Percentiles rank a stretch among this genome's conserved stretches.
Evolutionary conservation across 2,888 invertebrate species (phyloP).

Genomic region (Epiblema foenella): DNA sequence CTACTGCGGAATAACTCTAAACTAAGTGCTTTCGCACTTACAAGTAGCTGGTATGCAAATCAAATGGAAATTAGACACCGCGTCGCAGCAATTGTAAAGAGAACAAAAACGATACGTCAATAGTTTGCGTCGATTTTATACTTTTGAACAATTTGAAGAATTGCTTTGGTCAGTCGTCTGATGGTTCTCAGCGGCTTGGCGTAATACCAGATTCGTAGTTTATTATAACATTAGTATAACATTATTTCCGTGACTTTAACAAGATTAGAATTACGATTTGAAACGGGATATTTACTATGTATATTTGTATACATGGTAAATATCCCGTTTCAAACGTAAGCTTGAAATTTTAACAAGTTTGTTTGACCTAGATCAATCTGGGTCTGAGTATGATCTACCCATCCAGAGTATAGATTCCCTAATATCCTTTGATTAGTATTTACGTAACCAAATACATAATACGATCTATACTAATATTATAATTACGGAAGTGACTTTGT

Average conservation of each 20-base stretch:
- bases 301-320: too few species aligned
- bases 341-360: not conserved
- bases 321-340: too few species aligned
- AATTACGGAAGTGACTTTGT: too few species aligned
- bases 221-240: not conserved
- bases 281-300: too few species aligned
- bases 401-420: too few species aligned
- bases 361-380: too few species aligned
- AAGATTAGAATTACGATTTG: too few species aligned
- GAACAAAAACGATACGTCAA: constrained; percentile 13
- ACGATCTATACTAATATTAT: too few species aligned
- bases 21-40: constrained; percentile 39
- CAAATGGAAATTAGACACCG: constrained; percentile 35
- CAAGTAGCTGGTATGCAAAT: constrained; percentile 33
- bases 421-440: too few species aligned
- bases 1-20: constrained; percentile 26
- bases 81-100: constrained; percentile 2
- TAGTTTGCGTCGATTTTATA: not conserved
- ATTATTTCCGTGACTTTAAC: not conserved
- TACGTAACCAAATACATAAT: too few species aligned
- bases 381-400: too few species aligned
- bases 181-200: not conserved
- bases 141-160: not conserved
- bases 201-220: not conserved
- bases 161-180: not conserved